Conservation (phyloP, 2,797 vertebrate genomes). For the Lindbergichthys nudifrons region DNA sequence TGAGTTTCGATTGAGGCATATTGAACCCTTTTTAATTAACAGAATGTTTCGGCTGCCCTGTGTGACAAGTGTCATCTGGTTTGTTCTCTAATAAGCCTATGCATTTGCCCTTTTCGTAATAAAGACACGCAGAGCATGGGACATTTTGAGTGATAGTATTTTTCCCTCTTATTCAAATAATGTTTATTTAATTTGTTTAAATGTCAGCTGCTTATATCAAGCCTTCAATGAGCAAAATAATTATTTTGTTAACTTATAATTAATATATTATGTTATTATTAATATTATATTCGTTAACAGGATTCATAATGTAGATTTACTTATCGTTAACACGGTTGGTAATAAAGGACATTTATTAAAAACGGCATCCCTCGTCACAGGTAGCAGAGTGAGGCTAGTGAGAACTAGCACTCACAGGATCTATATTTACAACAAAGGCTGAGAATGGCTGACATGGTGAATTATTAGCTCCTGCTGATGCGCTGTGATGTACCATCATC, state of each 20-base stretch:
- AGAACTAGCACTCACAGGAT: conserved; percentile 29
- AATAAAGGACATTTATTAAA: conserved; percentile 30
- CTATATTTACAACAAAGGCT: conserved; percentile 64
- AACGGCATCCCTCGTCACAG: conserved; percentile 30
- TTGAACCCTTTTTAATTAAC: background rate
- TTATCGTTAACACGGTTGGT: conserved; percentile 1
- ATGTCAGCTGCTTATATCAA: conserved; percentile 2
- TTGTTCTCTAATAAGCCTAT: background rate
- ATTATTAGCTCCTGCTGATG: conserved; percentile 69
- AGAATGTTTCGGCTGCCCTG: background rate
- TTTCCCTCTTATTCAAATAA: too few species aligned
- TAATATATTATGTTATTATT: too few species aligned
- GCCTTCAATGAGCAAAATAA: background rate
- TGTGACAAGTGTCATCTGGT: background rate
- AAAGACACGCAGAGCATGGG: background rate
- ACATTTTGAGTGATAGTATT: background rate
- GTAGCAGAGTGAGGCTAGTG: conserved; percentile 28
- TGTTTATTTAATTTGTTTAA: background rate
- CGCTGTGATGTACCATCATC: conserved; percentile 62
- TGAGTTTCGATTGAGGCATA: background rate
- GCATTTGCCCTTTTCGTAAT: conserved; percentile 10
- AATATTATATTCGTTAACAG: background rate
- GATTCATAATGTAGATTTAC: conserved; percentile 16
- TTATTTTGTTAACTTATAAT: background rate
- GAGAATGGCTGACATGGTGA: conserved; percentile 65